These are phyloP conservation scores for Magallana ariakensis DNA, from an alignment of 1,140 invertebrate species.

Conservation along the genomic window DNA sequence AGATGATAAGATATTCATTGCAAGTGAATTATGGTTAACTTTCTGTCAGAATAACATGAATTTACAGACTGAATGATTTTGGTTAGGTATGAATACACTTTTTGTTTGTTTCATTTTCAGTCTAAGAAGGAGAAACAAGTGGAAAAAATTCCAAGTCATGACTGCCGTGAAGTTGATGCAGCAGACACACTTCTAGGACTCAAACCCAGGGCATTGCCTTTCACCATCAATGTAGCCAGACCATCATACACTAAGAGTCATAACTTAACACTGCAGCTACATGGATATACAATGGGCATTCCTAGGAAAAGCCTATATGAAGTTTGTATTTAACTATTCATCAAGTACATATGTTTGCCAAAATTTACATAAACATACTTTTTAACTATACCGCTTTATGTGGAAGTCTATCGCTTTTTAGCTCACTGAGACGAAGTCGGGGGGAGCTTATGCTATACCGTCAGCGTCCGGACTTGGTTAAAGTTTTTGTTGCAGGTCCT, in stretches of 20 bases:
- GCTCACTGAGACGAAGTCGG: too few species aligned
- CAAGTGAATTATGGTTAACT: too few species aligned
- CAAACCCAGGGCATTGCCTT: constrained; percentile 24
- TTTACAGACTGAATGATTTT: too few species aligned
- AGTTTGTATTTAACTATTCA: not conserved
- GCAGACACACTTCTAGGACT: constrained; percentile 33
- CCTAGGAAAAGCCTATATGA: not conserved
- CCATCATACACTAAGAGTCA: constrained; percentile 31
- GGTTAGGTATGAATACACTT: too few species aligned
- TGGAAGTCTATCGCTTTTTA: too few species aligned
- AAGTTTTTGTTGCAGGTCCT: too few species aligned
- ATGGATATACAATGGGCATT: constrained; percentile 49
- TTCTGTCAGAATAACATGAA: too few species aligned
- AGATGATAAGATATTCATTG: too few species aligned
- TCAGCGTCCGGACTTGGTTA: too few species aligned
- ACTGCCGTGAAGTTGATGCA: not conserved
- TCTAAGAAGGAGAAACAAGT: not conserved
- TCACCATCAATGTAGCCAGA: constrained; percentile 14
- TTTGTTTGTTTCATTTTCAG: not conserved
- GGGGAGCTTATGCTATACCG: too few species aligned
- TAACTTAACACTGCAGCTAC: constrained; percentile 52
- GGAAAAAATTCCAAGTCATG: not conserved
- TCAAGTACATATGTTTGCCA: not conserved
- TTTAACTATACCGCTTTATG: too few species aligned
- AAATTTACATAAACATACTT: too few species aligned